Evolutionary conservation across 2,888 invertebrate genomes (phyloP), one percentile per base, ranked within the genome.

Genomic region (Antheraea assamensis): DNA sequence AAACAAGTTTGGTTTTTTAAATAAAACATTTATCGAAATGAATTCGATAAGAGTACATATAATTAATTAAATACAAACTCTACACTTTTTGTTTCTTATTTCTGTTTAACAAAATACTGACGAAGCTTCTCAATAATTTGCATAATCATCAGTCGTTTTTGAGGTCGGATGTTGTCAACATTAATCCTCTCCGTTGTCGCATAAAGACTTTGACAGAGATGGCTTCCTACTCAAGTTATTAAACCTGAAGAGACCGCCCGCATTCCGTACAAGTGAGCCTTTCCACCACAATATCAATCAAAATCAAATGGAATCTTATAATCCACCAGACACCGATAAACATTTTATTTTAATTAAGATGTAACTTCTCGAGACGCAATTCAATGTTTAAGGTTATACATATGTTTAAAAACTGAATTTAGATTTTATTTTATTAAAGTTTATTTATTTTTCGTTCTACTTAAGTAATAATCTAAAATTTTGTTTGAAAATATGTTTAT

Each of bases 251-350:
- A 52, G 71, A 66, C 31, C 19, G 68, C 31, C n/a, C n/a, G 70
- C 73, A 52, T 71, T 74, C 75, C 75, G 73, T 42, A 68, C 74
- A 84, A 86, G 84, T 85, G 85, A 81, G 76, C 81, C 75, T 83
- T 88, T 87, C 87, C 87, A 85, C 88, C 85, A 83, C 84, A 85
- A 83, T 86, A 91, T 92, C 90, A 90, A 92, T 93, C 92, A 92
- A 91, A 87, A 90, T 92, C 89, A 88, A 86, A 90, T 88, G 86
- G 80, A 83, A 87, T 87, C 82, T 89, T 88, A 87, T 90, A 90
- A 91, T 89, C 88, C 88, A 81, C 76, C 78, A 80, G 86, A 85
- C 85, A 80, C 75, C 78, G 83, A 80, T 80, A 82, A 85, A 86
- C 85, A 83, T 83, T 85, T 84, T 83, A 81, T 88, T 81, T 90